Base-by-base conservation (phyloP, 2,113 vertebrate species). In the Heterochromis multidens region DNA sequence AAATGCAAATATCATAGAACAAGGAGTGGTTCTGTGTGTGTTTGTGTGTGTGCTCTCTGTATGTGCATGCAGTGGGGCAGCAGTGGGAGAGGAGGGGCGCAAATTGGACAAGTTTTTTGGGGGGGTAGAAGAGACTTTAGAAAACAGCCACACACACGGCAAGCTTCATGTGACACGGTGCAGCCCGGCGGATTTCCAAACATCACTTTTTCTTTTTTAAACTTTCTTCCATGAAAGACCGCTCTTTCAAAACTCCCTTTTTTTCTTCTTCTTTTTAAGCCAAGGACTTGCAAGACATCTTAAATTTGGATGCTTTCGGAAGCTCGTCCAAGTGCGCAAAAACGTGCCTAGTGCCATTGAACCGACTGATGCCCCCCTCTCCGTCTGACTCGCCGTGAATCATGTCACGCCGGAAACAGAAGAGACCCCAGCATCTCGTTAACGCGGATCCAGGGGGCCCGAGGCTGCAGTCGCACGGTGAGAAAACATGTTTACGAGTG, bases 341-440 rank as follows among this genome's bases (percentile, higher is more conserved):
- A 91, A 85, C 84, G 91, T 91, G 84, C 87, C 88, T n/a, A 16
- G 79, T 78, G 86, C 87, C 81, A 78, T 86, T 92, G 62, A 81
- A 90, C 80, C 90, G 80, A 79, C 94, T 82, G 94, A 95, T 95
- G 95, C 94, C 91, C 90, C 89, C 91, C 91, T 91, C 91, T 93
- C 93, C 57, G 82, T 40, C 82, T 85, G 88, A 87, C 83, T 94
- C 92, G 91, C 92, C 91, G 95, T 96, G 95, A 96, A 96, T 96
- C 95, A 97, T 97, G 96, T 97, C 96, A 94, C 96, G 96, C 95
- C 96, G 96, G 93, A 97, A 97, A 90, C 96, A 97, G 95, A 97
- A 96, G 90, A 94, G 96, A 94, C 96, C 96, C 43, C 96, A 97
- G 93, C 96, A 97, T 91, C 96, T 96, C 65, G 95, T 97, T 89